Evolutionary conservation across 2,888 invertebrate genomes (phyloP).

Genomic region (Cerceris rybyensis): DNA sequence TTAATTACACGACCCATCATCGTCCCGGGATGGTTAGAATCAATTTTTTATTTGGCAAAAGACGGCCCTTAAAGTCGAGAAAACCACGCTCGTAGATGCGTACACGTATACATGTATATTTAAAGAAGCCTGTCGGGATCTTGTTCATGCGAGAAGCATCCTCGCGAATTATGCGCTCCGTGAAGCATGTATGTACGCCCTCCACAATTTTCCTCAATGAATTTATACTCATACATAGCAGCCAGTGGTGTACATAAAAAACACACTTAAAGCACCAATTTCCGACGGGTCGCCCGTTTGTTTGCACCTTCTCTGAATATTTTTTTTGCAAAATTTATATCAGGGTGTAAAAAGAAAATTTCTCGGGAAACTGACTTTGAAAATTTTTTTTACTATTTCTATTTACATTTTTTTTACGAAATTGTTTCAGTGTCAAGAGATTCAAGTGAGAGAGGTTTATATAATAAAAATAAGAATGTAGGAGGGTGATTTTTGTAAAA

Average conservation of each 20-base stretch:
- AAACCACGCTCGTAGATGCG: not conserved
- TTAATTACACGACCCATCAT: no score
- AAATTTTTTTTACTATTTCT: no score
- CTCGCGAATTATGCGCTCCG: conserved; percentile 28
- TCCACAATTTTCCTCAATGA: conserved; percentile 29
- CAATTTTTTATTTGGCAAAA: no score
- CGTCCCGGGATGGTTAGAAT: no score
- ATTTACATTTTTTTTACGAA: no score
- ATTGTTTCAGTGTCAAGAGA: no score
- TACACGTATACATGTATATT: conserved; percentile 4
- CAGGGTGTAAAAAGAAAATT: not conserved
- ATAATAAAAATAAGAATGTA: no score
- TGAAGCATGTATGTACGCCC: conserved; percentile 6
- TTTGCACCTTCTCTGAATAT: not conserved
- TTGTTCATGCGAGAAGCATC: conserved; percentile 4
- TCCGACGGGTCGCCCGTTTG: not conserved
- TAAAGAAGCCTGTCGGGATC: not conserved
- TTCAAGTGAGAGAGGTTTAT: no score
- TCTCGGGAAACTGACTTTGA: not conserved
- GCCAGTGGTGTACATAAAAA: not conserved
- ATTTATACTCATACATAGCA: conserved; percentile 12
- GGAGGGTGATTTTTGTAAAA: no score
- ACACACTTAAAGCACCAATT: conserved; percentile 10
- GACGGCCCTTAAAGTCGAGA: not conserved
- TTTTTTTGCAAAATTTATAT: not conserved